These are phyloP conservation scores for Meta bourneti DNA, from an alignment of 2,888 invertebrate species.

Conservation along the genomic window DNA sequence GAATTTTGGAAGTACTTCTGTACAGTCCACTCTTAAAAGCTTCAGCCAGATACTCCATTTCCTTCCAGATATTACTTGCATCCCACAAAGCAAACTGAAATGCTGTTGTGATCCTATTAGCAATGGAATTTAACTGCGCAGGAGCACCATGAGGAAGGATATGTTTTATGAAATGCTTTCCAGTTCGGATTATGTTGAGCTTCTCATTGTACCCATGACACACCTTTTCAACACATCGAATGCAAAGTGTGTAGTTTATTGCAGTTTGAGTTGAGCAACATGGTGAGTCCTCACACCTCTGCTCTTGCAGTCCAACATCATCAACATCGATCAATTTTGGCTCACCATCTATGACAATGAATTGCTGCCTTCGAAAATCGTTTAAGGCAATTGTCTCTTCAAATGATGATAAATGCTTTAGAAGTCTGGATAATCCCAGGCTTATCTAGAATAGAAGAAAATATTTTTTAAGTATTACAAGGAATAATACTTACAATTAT, in stretches of 20 bases:
- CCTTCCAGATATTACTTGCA: constrained; percentile 78
- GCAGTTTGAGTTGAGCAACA: constrained; percentile 51
- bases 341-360: constrained; percentile 81
- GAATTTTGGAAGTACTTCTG: constrained; percentile 44
- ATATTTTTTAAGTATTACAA: too few relatives aligned
- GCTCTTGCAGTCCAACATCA: constrained; percentile 81
- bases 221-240: constrained; percentile 56
- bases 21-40: constrained; percentile 79
- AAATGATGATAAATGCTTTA: constrained; percentile 81
- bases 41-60: constrained; percentile 79
- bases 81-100: constrained; percentile 79
- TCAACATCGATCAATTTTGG: constrained; percentile 82
- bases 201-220: constrained; percentile 80
- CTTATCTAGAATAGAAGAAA: constrained; percentile 79
- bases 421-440: constrained; percentile 80
- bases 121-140: constrained; percentile 78
- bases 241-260: constrained; percentile 29
- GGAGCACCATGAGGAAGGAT: constrained; percentile 81
- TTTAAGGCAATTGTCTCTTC: constrained; percentile 82
- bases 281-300: constrained; percentile 78
- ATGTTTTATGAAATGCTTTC: constrained; percentile 81
- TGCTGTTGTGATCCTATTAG: constrained; percentile 79
- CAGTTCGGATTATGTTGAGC: constrained; percentile 80
- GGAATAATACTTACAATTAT: too few relatives aligned
- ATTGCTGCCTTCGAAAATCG: constrained; percentile 83